Evolutionary conservation across 1,140 invertebrate species (phyloP), one percentile per base, ranked within the genome.

Genomic region (Mylabris phalerata): DNA sequence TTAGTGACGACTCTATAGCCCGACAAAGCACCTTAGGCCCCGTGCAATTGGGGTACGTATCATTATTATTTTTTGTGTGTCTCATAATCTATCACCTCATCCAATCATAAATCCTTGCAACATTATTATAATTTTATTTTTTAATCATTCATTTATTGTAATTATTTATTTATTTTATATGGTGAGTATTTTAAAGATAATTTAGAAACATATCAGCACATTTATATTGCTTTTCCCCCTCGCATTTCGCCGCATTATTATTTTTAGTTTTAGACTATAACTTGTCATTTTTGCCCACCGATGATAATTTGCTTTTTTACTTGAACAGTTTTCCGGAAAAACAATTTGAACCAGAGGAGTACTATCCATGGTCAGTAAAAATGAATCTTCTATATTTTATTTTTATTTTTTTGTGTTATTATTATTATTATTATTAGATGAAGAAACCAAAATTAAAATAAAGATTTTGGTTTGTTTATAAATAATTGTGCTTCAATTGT

Each of bases 21-120:
- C 83, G 84, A 79, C 88, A 88, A 81, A 80, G 81, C 71, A 80
- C 82, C 71, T 77, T 87, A 77, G 90, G 89, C 78, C 88, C 89
- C 77, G 88, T 92, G 73, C 90, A 93, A 79, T 82, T 93, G 77
- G 90, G 90, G 90, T 93, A 92, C 81, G 89, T 91, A 88, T 78
- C 62, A 57, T 25, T 19, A 19, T 19, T 19, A 19, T 19, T 19
- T n/a, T 11, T n/a, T 11, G 9, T 42, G 9, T 42, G 41, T 11
- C 39, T 40, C 41, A 42, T 42, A 32, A 32, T 32, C 7, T 32
- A 46, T 42, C 48, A 58, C 57, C 32, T 50, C 46, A 50, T 58
- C 44, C 41, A 58, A 32, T 32, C 32, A 32, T 32, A 19, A 19
- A 19, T 7, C 32, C 32, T 32, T 32, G 7, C 7, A 32, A 32